Conservation (phyloP, 2,888 invertebrate genomes). For the Athalia cordata region DNA sequence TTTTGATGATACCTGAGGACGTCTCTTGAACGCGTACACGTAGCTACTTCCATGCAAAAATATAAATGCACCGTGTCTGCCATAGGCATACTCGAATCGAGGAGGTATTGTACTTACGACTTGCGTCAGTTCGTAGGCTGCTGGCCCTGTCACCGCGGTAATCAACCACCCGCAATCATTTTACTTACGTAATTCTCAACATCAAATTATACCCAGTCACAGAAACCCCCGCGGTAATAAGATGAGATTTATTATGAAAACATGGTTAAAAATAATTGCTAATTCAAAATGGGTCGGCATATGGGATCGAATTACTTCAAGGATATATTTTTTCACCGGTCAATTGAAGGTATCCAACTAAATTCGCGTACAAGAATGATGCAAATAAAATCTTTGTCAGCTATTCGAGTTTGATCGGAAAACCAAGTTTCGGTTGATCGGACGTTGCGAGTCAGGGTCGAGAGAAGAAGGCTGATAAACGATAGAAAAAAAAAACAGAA, state of each 20-base stretch:
- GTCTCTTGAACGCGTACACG: no score
- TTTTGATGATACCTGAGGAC: neutral
- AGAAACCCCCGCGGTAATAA: neutral
- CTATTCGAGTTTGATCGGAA: constrained; percentile 18
- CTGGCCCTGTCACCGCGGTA: constrained; percentile 36
- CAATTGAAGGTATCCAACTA: neutral
- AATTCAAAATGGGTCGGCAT: neutral
- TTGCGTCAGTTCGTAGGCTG: constrained; percentile 33
- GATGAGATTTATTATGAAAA: constrained; percentile 28
- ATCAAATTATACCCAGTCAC: constrained; percentile 34
- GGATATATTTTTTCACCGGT: neutral
- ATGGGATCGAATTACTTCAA: neutral
- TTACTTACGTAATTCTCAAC: constrained; percentile 26
- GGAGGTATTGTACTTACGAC: constrained; percentile 25
- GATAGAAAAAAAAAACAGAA: constrained; percentile 8
- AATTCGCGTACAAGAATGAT: neutral
- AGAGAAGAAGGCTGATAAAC: constrained; percentile 11
- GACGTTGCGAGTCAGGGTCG: constrained; percentile 29
- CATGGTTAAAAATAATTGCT: constrained; percentile 20
- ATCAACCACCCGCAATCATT: constrained; percentile 43
- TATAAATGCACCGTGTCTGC: neutral
- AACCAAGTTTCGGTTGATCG: constrained; percentile 33
- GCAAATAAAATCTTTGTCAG: neutral
- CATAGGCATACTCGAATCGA: constrained; percentile 7
- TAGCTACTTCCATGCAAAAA: neutral